Evolutionary conservation across 2,888 invertebrate species (phyloP), one percentile per base, ranked within the genome.

Genomic region (Microchrysa polita): DNA sequence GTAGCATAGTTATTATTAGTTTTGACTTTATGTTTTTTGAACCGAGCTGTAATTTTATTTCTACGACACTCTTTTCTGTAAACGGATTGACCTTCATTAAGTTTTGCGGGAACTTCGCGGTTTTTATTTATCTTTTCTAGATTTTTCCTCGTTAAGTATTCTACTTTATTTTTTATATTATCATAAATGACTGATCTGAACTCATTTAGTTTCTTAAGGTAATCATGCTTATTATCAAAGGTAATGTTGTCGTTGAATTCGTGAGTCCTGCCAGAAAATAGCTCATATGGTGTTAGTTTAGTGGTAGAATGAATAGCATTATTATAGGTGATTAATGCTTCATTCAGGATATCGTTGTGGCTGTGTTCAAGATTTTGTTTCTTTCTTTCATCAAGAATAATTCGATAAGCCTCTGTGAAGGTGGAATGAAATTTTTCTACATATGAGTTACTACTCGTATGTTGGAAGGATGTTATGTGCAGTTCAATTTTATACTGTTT

Each of bases 401-500:
- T 71, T 34, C 77, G 7, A 18, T 74, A 77, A 5, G 76, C 76
- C 74, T 77, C 76, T 14, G 73, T 77, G 1, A 75, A 20, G 10
- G 73, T 74, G 1, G 75, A 77, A 14, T 75, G 75, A 1, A 76
- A 20, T 73, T 74, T 75, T 74, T 61, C 77, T 22, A 73, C 76
- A 65, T 59, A 76, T 5, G 69, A 74, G 59, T 73, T 76, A 16
- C 60, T 77, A 12, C 18, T 74, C 9, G 60, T 77, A 73, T 74
- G 75, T 74, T 71, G 76, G 5, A 65, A 72, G 12, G 77, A 74
- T n/a, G 75, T 77, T 23, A 59, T 42, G 53, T 77, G 74, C 20
- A 72, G 59, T 42, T 52, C 67, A 61, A 75, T 55, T 53, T 72
- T 60, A 48, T 63, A 72, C 73, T 74, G 16, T 52, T 76, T 65